These are phyloP conservation scores for Pagrus major DNA, from an alignment of 2,113 vertebrate species.

Conservation along the genomic window DNA sequence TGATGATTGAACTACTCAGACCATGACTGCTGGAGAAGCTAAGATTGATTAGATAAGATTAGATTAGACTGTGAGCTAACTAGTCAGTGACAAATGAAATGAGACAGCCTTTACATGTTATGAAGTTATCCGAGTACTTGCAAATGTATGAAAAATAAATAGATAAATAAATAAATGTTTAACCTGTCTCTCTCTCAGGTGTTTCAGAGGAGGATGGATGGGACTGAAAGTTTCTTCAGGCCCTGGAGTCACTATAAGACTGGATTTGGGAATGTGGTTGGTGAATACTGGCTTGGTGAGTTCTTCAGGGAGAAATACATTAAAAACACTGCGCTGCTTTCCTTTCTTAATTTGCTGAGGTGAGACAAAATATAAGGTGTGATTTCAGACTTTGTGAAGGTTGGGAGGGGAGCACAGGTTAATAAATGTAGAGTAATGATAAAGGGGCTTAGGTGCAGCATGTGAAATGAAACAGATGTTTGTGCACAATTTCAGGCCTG, in stretches of 20 bases:
- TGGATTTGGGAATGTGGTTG: conserved; percentile 68
- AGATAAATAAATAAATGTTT: neutral
- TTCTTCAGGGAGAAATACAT: neutral
- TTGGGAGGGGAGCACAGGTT: neutral
- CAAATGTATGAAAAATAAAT: neutral
- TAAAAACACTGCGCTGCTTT: neutral
- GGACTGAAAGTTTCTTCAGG: conserved; percentile 68
- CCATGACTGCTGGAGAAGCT: too few relatives aligned
- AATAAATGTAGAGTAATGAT: neutral
- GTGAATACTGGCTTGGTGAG: conserved; percentile 78
- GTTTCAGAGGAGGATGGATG: conserved; percentile 68
- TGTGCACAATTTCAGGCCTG: conserved; percentile 72
- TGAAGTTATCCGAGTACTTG: neutral
- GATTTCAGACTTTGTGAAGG: neutral
- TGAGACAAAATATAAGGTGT: neutral
- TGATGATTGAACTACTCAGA: too few relatives aligned
- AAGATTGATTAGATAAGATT: too few relatives aligned
- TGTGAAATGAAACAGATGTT: conserved; percentile 10
- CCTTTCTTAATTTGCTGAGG: neutral
- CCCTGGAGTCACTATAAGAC: conserved; percentile 60
- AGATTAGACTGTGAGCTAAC: too few relatives aligned
- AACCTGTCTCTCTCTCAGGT: conserved; percentile 72
- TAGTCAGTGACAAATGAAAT: too few relatives aligned
- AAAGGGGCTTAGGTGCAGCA: too few relatives aligned
- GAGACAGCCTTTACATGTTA: too few relatives aligned